Percentiles rank a stretch among this genome's conserved stretches.
These are phyloP conservation scores for Araneus ventricosus DNA, from an alignment of 1,140 invertebrate genomes.

Conservation along the genomic window DNA sequence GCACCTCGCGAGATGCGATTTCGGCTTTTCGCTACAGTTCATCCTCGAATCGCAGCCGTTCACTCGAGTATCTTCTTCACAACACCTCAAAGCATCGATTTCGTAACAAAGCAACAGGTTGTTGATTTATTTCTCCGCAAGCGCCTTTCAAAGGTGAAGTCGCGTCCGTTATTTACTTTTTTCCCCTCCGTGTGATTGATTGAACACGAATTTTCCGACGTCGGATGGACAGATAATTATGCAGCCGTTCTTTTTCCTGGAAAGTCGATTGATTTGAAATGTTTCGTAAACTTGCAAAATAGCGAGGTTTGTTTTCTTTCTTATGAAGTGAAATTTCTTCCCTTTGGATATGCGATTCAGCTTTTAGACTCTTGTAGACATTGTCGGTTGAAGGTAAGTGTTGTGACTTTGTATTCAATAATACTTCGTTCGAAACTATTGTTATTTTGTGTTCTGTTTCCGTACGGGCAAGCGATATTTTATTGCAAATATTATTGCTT, in stretches of 20 bases:
- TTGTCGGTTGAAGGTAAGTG: background rate
- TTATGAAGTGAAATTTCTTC: background rate
- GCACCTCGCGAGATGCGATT: background rate
- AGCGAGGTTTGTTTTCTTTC: background rate
- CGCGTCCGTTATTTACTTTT: conserved; percentile 1
- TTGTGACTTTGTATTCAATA: background rate
- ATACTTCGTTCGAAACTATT: background rate
- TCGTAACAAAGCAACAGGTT: conserved; percentile 37
- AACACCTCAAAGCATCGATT: background rate
- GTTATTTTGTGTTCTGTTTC: background rate
- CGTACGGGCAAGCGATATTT: no score
- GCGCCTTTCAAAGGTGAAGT: background rate
- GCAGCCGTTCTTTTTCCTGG: background rate
- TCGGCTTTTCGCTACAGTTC: background rate
- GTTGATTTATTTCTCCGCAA: background rate
- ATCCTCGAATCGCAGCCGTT: background rate
- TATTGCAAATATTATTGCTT: no score
- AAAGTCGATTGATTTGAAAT: conserved; percentile 8
- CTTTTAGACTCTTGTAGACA: background rate
- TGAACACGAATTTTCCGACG: background rate
- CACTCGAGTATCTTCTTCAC: background rate
- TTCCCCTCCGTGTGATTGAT: background rate
- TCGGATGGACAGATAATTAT: conserved; percentile 19
- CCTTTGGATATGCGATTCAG: background rate
- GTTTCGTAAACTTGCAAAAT: background rate